Conservation (phyloP, 2,888 invertebrate genomes). For the Elmis aenea region DNA sequence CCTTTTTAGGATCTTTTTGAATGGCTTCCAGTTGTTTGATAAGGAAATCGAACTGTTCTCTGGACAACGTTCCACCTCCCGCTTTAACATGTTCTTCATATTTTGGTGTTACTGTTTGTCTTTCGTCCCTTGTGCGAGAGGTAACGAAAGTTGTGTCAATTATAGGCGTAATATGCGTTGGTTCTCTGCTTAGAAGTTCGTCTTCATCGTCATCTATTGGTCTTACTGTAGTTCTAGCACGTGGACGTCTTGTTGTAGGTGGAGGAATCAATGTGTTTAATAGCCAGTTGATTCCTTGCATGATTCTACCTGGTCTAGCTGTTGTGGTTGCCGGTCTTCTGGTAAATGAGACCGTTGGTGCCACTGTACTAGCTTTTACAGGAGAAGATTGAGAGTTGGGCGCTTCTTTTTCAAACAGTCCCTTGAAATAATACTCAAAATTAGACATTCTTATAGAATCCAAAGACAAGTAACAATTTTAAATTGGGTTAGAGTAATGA, state of each 20-base stretch:
- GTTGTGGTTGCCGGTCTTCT: slow-evolving; percentile 37
- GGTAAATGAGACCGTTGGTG: slow-evolving; percentile 28
- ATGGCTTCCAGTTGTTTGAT: slow-evolving; percentile 39
- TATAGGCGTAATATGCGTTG: slow-evolving; percentile 38
- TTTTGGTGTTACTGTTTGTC: slow-evolving; percentile 8
- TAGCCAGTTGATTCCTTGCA: slow-evolving; percentile 44
- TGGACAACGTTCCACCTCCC: slow-evolving; percentile 29
- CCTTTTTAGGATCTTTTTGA: slow-evolving; percentile 40
- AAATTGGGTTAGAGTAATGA: too few relatives aligned
- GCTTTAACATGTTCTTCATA: slow-evolving; percentile 10
- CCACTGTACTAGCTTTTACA: slow-evolving; percentile 28
- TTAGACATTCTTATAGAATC: neutral
- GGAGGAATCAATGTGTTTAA: slow-evolving; percentile 36
- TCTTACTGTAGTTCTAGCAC: slow-evolving; percentile 28
- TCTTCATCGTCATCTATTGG: slow-evolving; percentile 15
- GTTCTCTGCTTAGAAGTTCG: slow-evolving; percentile 10
- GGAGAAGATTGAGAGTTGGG: too few relatives aligned
- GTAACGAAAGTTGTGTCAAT: slow-evolving; percentile 26
- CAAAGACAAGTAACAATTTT: too few relatives aligned
- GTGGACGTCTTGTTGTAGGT: slow-evolving; percentile 12
- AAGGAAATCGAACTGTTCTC: slow-evolving; percentile 35
- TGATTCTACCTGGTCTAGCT: slow-evolving; percentile 45
- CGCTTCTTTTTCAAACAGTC: neutral
- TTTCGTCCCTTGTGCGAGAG: neutral
- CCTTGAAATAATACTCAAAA: neutral